These are phyloP conservation scores for Pseudomugil tenellus DNA, from an alignment of 2,797 vertebrate species.

Conservation along the genomic window DNA sequence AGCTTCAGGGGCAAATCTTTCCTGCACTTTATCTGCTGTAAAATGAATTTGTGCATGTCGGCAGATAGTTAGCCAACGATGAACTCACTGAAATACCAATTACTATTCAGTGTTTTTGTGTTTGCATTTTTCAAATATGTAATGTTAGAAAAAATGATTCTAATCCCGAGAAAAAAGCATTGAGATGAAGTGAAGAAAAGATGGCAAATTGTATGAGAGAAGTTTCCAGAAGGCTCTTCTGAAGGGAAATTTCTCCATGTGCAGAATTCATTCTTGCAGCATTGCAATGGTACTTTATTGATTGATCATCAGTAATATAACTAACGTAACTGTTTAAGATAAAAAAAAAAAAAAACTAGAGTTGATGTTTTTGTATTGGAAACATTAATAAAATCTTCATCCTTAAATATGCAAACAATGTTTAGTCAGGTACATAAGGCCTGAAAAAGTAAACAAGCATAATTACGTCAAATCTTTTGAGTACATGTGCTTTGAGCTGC, in stretches of 20 bases:
- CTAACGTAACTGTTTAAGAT: not conserved
- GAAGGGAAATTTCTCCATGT: too few relatives aligned
- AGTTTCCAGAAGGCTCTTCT: too few relatives aligned
- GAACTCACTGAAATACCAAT: not conserved
- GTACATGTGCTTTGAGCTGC: not conserved
- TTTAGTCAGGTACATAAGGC: not conserved
- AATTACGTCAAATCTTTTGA: not conserved
- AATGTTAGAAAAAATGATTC: not conserved
- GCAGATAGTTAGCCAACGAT: not conserved
- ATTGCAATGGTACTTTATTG: too few relatives aligned
- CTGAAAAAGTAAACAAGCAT: not conserved
- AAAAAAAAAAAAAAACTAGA: not conserved
- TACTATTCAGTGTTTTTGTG: not conserved
- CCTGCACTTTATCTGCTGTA: not conserved
- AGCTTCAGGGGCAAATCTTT: constrained; percentile 6
- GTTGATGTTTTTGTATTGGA: too few relatives aligned
- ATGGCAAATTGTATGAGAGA: not conserved
- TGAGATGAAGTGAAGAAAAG: not conserved
- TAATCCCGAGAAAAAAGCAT: not conserved
- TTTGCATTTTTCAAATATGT: not conserved
- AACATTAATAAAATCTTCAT: not conserved
- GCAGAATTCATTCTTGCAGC: too few relatives aligned
- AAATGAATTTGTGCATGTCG: not conserved
- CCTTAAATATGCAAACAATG: not conserved
- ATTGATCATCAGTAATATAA: too few relatives aligned